Base-by-base conservation (phyloP, 2,113 vertebrate genomes). In the Epinephelus moara region DNA sequence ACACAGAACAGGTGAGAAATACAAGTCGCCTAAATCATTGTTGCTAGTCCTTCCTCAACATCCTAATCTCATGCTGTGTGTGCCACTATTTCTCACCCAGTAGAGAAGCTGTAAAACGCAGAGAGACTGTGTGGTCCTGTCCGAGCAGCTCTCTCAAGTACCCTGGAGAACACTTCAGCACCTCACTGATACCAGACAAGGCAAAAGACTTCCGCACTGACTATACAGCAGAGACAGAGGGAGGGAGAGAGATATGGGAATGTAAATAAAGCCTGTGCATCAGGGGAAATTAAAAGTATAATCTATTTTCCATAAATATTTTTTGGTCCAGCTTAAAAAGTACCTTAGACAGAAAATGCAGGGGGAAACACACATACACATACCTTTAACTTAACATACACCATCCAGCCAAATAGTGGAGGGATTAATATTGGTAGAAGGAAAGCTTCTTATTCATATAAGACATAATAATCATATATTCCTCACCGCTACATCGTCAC, bases 181-280 rank as follows among this genome's bases (percentile, higher is more conserved):
- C 92, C 12, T 94, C 94, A 0, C 84, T 94, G 40, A 98, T 89
- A 7, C 94, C 94, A 55, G 94, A 92, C 56, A 99, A 78, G 69
- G 95, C 88, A 5, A 96, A 95, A 63, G 95, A 97, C 95, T 97
- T 99, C 55, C 97, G 97, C 69, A 98, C 96, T 53, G 96, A 78
- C 98, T 99, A 85, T 11, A 33, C 10, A 40, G 71, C 75, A 87
- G 30, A 81, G 33, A 37, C 14, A 85, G 2, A 53, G 11, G 8
- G 17, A 30, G 42, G 19, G 19, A 61, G 7, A 72, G 11, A 50
- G 7, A 50, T 11, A 61, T 3, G 9, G 12, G 10, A 52, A 19
- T 9, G 7, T 27, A 66, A 67, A 78, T 42, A 59, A 50, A 73
- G 13, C 30, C 50, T 17, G 33, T 37, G 25, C 62, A 76, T 53